Percentiles rank a stretch among this genome's conserved stretches.
Conservation (phyloP, 2,888 invertebrate genomes). For the Exephanes ischioxanthus region DNA sequence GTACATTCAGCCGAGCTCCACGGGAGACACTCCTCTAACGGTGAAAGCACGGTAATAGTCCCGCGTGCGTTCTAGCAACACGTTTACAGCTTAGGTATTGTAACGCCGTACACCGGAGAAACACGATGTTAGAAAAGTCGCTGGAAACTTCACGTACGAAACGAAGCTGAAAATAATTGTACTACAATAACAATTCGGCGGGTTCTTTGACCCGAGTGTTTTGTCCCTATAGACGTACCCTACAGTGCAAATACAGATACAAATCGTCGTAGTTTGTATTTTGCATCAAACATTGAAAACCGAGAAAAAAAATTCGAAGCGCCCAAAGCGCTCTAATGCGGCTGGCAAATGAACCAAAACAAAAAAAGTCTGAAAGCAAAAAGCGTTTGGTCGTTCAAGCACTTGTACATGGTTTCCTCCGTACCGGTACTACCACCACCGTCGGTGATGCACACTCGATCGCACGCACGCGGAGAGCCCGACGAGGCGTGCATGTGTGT, state of each 20-base stretch:
- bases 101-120: background rate
- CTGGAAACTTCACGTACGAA: background rate
- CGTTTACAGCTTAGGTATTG: background rate
- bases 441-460: slow-evolving; percentile 18
- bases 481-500: slow-evolving; percentile 23
- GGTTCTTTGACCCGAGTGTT: background rate
- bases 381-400: slow-evolving; percentile 58
- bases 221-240: background rate
- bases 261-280: slow-evolving; percentile 14
- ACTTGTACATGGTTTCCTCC: slow-evolving; percentile 42
- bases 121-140: background rate
- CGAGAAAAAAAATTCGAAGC: background rate
- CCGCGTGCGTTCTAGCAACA: slow-evolving; percentile 22
- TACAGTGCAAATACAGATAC: background rate
- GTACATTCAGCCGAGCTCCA: background rate
- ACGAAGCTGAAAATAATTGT: background rate
- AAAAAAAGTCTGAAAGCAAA: slow-evolving; percentile 51
- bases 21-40: slow-evolving; percentile 17
- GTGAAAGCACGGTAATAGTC: slow-evolving; percentile 59
- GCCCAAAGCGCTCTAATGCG: slow-evolving; percentile 12
- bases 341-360: slow-evolving; percentile 16
- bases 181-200: background rate
- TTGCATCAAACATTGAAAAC: slow-evolving; percentile 25
- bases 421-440: slow-evolving; percentile 15
- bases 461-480: slow-evolving; percentile 38